Percentiles rank a stretch among this genome's conserved stretches.
Evolutionary conservation across 2,797 vertebrate genomes (phyloP).

Genomic region (Distichodus sexfasciatus): DNA sequence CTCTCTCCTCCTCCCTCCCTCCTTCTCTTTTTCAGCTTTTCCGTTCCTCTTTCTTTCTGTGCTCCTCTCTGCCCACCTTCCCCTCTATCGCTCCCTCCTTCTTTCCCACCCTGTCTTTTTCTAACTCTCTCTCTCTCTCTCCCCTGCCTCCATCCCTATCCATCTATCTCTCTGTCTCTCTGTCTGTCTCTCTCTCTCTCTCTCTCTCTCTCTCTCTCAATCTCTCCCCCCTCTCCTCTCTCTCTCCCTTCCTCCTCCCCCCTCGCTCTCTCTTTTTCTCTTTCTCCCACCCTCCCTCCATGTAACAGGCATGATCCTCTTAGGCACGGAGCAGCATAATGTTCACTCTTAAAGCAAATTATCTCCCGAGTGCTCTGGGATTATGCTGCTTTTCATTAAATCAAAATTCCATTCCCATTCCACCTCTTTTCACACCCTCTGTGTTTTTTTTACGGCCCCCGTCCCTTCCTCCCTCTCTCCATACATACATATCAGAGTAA

Average conservation of each 20-base stretch:
- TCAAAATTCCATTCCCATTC: constrained; percentile 70
- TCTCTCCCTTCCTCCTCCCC: background rate
- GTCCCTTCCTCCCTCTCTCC: constrained; percentile 44
- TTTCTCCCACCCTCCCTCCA: constrained; percentile 1
- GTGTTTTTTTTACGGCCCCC: too few relatives aligned
- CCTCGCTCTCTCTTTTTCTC: background rate
- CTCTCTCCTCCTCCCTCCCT: background rate
- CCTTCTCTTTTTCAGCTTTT: background rate
- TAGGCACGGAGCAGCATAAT: constrained; percentile 49
- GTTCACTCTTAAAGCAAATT: constrained; percentile 50
- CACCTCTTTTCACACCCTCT: constrained; percentile 31
- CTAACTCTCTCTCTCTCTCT: too few relatives aligned
- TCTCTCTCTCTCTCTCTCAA: background rate
- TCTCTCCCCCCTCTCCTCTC: background rate
- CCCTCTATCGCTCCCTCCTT: background rate
- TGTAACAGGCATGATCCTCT: constrained; percentile 51
- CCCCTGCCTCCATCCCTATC: background rate
- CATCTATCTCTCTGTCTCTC: background rate
- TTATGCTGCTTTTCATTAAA: constrained; percentile 65
- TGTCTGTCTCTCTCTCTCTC: background rate
- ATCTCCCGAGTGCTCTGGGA: constrained; percentile 61
- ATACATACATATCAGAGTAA: constrained; percentile 59
- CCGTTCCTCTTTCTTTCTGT: background rate
- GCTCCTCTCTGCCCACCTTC: background rate
- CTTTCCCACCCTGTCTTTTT: constrained; percentile 19